These are phyloP conservation scores for Xiphorhynchus elegans DNA, from an alignment of 2,113 vertebrate genomes.

Conservation along the genomic window DNA sequence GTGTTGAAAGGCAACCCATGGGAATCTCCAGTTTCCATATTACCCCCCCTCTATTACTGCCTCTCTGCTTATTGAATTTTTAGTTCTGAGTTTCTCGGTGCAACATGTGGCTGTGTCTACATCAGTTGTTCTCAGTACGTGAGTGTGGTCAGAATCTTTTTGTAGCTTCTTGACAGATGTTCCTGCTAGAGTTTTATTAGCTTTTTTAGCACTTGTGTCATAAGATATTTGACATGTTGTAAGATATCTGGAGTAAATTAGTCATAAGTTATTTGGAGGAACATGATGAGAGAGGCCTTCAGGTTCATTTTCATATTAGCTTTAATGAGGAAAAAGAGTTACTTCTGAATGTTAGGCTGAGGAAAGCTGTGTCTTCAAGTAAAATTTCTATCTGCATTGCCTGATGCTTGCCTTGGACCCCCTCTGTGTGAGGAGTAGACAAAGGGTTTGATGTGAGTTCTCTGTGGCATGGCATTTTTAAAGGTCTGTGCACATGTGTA, in stretches of 20 bases:
- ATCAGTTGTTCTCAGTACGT: background rate
- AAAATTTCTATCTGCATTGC: background rate
- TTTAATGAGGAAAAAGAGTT: background rate
- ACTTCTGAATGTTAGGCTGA: background rate
- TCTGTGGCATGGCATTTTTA: background rate
- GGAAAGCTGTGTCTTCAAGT: background rate
- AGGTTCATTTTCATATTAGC: background rate
- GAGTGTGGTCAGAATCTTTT: accelerated
- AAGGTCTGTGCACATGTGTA: background rate
- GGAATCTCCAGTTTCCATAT: background rate
- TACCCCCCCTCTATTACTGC: background rate
- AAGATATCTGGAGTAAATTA: background rate
- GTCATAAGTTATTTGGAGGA: background rate
- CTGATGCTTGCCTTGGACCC: background rate
- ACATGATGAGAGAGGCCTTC: background rate
- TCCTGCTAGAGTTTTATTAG: background rate
- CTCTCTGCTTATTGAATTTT: background rate
- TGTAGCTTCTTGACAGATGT: background rate
- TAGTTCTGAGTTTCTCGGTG: background rate
- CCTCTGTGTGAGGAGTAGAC: background rate
- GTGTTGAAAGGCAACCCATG: background rate
- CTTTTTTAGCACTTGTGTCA: background rate
- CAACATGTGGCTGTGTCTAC: background rate
- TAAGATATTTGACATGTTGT: background rate
- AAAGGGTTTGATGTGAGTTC: background rate